A percentile compares a stretch with the other conserved stretches of the same genome.
Conservation (phyloP, 1,140 invertebrate genomes). For the Sitodiplosis mosellana region DNA sequence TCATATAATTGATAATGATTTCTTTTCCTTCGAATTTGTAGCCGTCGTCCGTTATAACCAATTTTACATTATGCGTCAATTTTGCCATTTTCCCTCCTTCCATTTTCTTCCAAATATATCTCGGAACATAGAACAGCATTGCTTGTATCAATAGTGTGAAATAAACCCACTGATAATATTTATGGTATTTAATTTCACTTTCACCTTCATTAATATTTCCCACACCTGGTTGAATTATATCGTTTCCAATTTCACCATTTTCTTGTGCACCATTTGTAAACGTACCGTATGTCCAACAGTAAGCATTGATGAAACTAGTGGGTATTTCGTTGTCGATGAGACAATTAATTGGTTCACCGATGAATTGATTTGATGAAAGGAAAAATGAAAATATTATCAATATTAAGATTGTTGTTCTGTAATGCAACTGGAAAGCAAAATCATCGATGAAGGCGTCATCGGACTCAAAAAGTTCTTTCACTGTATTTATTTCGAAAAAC, state of each 20-base stretch:
- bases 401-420: constrained; percentile 83
- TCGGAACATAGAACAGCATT: constrained; percentile 83
- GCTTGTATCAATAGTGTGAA: constrained; percentile 85
- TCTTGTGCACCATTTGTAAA: constrained; percentile 66
- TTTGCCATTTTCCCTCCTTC: constrained; percentile 71
- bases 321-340: constrained; percentile 71
- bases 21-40: constrained; percentile 60
- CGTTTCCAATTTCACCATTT: constrained; percentile 47
- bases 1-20: constrained; percentile 68
- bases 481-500: no score
- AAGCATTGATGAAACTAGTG: constrained; percentile 75
- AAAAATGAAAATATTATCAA: constrained; percentile 76
- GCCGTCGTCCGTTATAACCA: constrained; percentile 58
- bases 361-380: constrained; percentile 84
- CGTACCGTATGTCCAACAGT: constrained; percentile 91
- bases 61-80: no score
- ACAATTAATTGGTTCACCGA: constrained; percentile 87
- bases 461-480: constrained; percentile 78
- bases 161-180: constrained; percentile 94
- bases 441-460: constrained; percentile 85
- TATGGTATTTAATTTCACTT: constrained; percentile 73
- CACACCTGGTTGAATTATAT: constrained; percentile 55
- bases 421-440: constrained; percentile 84
- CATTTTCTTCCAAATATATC: constrained; percentile 79
- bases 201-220: constrained; percentile 50